Evolutionary conservation across 35 echinoderm and acorn worm genomes (phyloP).

Genomic region (Holothuria glaberrima): DNA sequence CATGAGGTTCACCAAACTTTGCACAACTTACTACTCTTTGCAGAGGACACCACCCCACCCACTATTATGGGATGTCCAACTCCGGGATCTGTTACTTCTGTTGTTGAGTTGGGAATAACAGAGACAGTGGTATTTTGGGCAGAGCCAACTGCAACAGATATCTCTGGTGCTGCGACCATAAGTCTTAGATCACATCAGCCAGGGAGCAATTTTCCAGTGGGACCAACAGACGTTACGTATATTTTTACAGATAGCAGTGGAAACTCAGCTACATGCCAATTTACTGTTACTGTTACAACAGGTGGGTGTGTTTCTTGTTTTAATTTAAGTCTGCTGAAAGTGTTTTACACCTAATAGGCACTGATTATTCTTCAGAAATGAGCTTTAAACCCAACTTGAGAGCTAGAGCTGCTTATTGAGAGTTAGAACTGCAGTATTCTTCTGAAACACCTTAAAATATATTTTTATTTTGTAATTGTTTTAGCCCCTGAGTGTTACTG

Average conservation of each 20-base stretch:
- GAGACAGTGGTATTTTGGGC: conserved; percentile 43
- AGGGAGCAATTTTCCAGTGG: not conserved
- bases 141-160: conserved; percentile 63
- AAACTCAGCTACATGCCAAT: conserved; percentile 55
- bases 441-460: no score
- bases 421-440: no score
- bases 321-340: not conserved
- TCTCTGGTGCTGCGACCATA: conserved; percentile 4
- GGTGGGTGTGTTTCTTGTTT: not conserved
- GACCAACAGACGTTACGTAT: not conserved
- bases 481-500: no score
- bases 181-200: not conserved
- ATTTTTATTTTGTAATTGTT: no score
- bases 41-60: not conserved
- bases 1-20: no score
- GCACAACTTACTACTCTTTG: no score
- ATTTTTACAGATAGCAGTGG: conserved; percentile 52
- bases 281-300: conserved; percentile 53
- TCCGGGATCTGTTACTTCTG: not conserved
- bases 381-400: no score
- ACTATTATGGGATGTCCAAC: not conserved
- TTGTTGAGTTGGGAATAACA: conserved; percentile 37
- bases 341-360: not conserved
- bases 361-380: no score
- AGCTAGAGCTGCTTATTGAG: no score